phyloP scores from a whole-genome alignment of 2,113 vertebrate genomes.

The Boulengeromyrus knoepffleri region DNA sequence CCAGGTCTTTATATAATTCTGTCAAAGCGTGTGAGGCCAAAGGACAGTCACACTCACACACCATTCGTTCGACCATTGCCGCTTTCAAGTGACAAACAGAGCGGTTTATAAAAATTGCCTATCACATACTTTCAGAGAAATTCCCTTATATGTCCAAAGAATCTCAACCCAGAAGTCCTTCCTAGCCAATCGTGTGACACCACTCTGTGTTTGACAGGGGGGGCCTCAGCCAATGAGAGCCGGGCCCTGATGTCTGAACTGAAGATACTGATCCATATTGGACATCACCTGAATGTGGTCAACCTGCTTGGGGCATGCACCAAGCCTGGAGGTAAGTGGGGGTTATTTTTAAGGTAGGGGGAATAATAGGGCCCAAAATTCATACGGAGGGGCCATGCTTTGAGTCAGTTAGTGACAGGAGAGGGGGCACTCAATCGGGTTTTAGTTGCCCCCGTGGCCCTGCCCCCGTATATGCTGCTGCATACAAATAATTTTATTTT shows the following conservation, averaged over 20 bases:
- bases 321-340: constrained; percentile 14
- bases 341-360: not conserved
- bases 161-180: not conserved
- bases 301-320: constrained; percentile 19
- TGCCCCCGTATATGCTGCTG: not conserved
- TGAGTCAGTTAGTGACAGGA: not conserved
- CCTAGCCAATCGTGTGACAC: not conserved
- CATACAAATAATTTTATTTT: not conserved
- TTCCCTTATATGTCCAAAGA: not conserved
- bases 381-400: not conserved
- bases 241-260: constrained; percentile 21
- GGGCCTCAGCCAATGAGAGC: constrained; percentile 14
- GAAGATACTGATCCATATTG: constrained; percentile 24
- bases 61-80: not conserved
- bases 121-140: not conserved
- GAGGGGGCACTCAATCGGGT: not conserved
- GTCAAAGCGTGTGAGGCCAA: not conserved
- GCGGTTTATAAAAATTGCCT: not conserved
- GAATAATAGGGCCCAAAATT: not conserved
- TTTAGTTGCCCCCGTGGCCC: not conserved
- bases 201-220: not conserved
- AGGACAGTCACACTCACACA: too few species aligned
- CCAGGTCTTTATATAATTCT: not conserved
- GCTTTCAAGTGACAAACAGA: not conserved
- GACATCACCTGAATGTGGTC: constrained; percentile 20